Evolutionary conservation across 2,888 invertebrate genomes (phyloP), one percentile per base, ranked within the genome.

Genomic region (Erynnis tages): DNA sequence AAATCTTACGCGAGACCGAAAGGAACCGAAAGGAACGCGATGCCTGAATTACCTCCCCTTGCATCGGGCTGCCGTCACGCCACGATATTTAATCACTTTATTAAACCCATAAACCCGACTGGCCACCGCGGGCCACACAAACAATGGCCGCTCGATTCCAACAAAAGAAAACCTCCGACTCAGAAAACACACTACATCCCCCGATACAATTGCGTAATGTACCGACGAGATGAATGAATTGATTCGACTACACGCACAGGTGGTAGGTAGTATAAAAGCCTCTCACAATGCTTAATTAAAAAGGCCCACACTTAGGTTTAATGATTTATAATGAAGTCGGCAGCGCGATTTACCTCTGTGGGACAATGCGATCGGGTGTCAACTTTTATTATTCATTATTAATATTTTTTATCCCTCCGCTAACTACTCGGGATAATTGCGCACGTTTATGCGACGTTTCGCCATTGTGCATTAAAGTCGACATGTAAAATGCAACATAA

Each of bases 81-180:
- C 62, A 57, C 63, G 66, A 61, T 56, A 65, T 67, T 68, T 68
- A 67, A 68, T 67, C 67, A 68, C 63, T 66, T 62, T 66, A 63
- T 63, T 65, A 64, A 64, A 63, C 56, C 57, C 59, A 60, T 63
- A 65, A 63, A 61, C 53, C 55, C 54, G 54, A 44, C 54, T 49
- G 45, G 56, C 56, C 58, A 55, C 54, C 48, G 47, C 38, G 37
- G 43, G 34, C 55, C 38, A 41, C 48, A 52, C 40, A 57, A 67
- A 66, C 65, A 67, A 66, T 65, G 59, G 66, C 53, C 55, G 58
- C 58, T 55, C 59, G 61, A 58, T 53, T 57, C 48, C 57, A 59
- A 66, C 47, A 66, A 64, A 67, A 64, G 61, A 61, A 58, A 57
- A 56, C 54, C 57, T 48, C 48, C 40, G 52, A 52, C 54, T 47